phyloP scores from a whole-genome alignment of 2,113 vertebrate genomes.

The Fregetta grallaria region DNA sequence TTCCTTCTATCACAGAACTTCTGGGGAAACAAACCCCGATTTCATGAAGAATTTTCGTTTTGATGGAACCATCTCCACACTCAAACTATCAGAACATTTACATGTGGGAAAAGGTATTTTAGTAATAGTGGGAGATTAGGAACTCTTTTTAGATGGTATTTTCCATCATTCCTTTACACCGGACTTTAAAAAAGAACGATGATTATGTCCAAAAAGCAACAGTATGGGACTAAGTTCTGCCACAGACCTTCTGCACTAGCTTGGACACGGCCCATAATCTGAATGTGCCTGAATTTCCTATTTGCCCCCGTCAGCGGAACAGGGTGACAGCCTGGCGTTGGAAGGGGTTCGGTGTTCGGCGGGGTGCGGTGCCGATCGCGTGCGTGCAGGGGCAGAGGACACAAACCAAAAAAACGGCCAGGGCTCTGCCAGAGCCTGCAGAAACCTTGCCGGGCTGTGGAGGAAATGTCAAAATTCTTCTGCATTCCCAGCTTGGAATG shows the following conservation, averaged over 20 bases:
- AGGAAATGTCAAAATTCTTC: background rate
- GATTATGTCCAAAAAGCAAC: background rate
- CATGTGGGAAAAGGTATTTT: background rate
- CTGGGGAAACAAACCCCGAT: rapidly evolving
- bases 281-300: rapidly evolving
- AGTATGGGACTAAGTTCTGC: background rate
- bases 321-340: rapidly evolving
- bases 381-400: background rate
- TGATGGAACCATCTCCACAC: rapidly evolving
- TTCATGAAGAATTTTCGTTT: background rate
- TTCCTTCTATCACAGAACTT: background rate
- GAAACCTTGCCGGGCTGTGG: background rate
- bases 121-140: background rate
- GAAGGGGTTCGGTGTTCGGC: rapidly evolving
- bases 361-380: background rate
- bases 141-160: background rate
- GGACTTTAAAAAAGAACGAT: background rate
- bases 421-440: background rate
- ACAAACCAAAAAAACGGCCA: background rate
- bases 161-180: background rate
- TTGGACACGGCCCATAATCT: rapidly evolving
- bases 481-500: background rate
- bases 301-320: background rate
- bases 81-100: background rate
- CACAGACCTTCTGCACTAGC: background rate